Conservation (phyloP, 2,797 vertebrate species). For the Acanthis flammea region DNA sequence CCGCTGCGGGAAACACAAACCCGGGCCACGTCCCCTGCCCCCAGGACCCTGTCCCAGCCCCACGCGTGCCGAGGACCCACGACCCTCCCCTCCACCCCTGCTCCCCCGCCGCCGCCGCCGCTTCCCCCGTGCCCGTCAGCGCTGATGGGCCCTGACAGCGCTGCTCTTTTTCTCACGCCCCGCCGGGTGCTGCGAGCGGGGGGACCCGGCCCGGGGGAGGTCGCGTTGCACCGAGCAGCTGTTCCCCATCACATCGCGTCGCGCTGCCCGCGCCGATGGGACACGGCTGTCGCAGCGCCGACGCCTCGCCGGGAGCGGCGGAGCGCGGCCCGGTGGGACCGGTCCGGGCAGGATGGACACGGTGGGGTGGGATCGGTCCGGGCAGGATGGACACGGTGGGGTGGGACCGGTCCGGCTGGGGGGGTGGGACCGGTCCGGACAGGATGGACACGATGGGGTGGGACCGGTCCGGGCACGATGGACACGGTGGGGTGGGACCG, state of each 20-base stretch:
- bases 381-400: too few relatives aligned
- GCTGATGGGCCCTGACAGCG: conserved; percentile 61
- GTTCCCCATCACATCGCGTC: conserved; percentile 35
- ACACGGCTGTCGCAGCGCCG: not conserved
- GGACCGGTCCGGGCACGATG: too few relatives aligned
- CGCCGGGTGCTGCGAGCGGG: not conserved
- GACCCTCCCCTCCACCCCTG: accelerated
- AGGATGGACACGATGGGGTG: too few relatives aligned
- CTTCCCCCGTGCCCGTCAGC: not conserved
- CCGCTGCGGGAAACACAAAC: not conserved
- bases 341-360: accelerated
- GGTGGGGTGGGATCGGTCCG: too few relatives aligned
- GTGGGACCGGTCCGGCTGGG: too few relatives aligned
- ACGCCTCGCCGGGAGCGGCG: not conserved
- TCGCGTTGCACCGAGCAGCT: conserved; percentile 37
- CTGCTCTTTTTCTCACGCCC: conserved; percentile 61
- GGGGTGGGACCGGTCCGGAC: too few relatives aligned
- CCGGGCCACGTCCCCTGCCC: accelerated
- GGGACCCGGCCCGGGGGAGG: not conserved
- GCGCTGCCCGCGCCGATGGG: not conserved
- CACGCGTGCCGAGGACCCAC: accelerated
- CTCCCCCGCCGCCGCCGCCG: not conserved
- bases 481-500: too few relatives aligned
- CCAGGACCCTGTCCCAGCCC: not conserved
- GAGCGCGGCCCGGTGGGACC: accelerated